These are phyloP conservation scores for Caenorhabditis imperialis DNA, from an alignment of 2,888 invertebrate genomes.

Conservation along the genomic window DNA sequence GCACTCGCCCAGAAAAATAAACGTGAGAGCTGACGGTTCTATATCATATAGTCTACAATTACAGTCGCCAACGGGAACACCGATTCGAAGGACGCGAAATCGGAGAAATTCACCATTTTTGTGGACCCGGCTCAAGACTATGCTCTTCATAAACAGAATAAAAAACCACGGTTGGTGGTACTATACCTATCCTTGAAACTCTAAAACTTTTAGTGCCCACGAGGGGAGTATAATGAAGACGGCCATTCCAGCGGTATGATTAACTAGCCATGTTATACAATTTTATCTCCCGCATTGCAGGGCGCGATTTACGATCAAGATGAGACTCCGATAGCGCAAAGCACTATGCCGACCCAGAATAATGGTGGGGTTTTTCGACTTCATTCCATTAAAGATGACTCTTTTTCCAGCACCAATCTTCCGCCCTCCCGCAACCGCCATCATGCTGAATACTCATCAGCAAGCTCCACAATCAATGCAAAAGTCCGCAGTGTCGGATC, in stretches of 20 bases:
- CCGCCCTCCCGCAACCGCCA: too few species aligned
- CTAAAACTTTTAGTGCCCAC: too few species aligned
- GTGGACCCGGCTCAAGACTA: constrained; percentile 32
- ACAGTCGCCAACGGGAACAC: not conserved
- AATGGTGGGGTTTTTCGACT: constrained; percentile 9
- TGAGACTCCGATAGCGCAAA: constrained; percentile 46
- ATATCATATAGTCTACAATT: not conserved
- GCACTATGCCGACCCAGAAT: constrained; percentile 29
- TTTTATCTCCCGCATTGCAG: constrained; percentile 17
- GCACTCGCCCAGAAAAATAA: constrained; percentile 48
- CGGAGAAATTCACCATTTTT: constrained; percentile 24
- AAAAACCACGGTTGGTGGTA: too few species aligned
- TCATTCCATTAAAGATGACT: too few species aligned
- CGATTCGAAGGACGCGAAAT: constrained; percentile 7
- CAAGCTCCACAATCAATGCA: too few species aligned
- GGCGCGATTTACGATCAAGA: constrained; percentile 33
- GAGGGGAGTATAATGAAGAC: constrained; percentile 8
- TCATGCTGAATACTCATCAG: too few species aligned
- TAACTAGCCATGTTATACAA: constrained; percentile 29
- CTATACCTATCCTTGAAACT: too few species aligned
- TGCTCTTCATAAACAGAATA: constrained; percentile 6
- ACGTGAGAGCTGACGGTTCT: constrained; percentile 2
- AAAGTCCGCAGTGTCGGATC: too few species aligned
- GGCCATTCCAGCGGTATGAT: not conserved
- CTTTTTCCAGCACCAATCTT: too few species aligned